These are phyloP conservation scores for Bicyclus anynana DNA, from an alignment of 1,140 invertebrate genomes.

Conservation along the genomic window DNA sequence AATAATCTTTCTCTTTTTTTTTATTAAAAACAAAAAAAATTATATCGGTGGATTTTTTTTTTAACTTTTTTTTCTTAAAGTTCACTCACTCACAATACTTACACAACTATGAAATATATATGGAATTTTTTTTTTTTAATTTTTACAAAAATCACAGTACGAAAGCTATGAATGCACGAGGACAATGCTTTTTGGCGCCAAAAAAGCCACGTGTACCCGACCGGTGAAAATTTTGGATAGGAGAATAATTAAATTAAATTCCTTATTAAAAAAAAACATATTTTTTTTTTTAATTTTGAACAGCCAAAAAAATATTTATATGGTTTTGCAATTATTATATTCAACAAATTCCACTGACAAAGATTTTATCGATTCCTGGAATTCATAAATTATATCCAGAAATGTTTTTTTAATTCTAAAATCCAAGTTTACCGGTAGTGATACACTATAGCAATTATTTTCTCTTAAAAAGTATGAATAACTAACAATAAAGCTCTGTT, in stretches of 20 bases:
- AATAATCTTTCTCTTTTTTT: not conserved
- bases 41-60: slow-evolving; percentile 26
- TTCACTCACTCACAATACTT: slow-evolving; percentile 11
- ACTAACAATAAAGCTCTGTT: slow-evolving; percentile 23
- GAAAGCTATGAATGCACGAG: slow-evolving; percentile 14
- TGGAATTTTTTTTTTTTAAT: slow-evolving; percentile 24
- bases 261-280: no score
- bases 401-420: no score
- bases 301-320: no score
- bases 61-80: slow-evolving; percentile 11
- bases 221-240: no score
- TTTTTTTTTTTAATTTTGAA: no score
- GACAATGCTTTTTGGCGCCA: slow-evolving; percentile 5
- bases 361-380: no score
- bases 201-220: not conserved
- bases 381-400: no score
- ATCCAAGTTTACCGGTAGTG: not conserved
- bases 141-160: slow-evolving; percentile 29
- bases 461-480: slow-evolving; percentile 18
- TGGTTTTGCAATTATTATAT: no score
- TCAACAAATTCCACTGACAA: no score
- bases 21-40: slow-evolving; percentile 12
- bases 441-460: slow-evolving; percentile 1
- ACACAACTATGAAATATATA: slow-evolving; percentile 21
- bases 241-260: no score